Percentiles rank a stretch among this genome's conserved stretches.
Conservation (phyloP, 2,797 vertebrate species). For the Monodelphis domestica region DNA sequence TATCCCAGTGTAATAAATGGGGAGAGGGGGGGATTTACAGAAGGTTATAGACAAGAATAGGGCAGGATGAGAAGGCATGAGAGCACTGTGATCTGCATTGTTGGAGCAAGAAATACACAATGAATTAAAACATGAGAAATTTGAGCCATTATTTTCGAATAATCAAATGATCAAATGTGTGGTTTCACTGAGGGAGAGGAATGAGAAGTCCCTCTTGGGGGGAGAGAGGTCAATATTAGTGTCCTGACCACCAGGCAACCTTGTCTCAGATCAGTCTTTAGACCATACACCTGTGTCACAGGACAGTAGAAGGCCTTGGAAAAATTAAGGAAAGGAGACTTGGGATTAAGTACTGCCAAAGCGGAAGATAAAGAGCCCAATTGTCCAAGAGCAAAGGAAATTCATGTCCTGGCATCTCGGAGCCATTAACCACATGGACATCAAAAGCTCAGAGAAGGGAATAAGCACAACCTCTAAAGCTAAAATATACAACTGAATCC, state of each 20-base stretch:
- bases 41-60: not conserved
- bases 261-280: constrained; percentile 66
- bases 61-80: not conserved
- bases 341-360: constrained; percentile 53
- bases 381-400: constrained; percentile 66
- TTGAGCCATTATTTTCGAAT: not conserved
- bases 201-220: constrained; percentile 19
- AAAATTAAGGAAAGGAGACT: constrained; percentile 42
- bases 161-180: not conserved
- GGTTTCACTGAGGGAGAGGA: constrained; percentile 1
- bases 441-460: constrained; percentile 57
- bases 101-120: not conserved
- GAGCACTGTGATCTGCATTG: not conserved
- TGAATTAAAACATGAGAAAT: not conserved
- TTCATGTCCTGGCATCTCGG: constrained; percentile 58
- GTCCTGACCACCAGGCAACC: constrained; percentile 62
- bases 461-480: constrained; percentile 37
- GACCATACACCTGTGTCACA: constrained; percentile 39
- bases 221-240: not conserved
- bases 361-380: constrained; percentile 69
- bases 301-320: constrained; percentile 43
- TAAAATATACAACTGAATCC: constrained; percentile 53
- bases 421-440: constrained; percentile 66
- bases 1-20: not conserved
- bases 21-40: not conserved